phyloP scores from a whole-genome alignment of 2,888 invertebrate genomes.

The Drosophila sordidula region DNA sequence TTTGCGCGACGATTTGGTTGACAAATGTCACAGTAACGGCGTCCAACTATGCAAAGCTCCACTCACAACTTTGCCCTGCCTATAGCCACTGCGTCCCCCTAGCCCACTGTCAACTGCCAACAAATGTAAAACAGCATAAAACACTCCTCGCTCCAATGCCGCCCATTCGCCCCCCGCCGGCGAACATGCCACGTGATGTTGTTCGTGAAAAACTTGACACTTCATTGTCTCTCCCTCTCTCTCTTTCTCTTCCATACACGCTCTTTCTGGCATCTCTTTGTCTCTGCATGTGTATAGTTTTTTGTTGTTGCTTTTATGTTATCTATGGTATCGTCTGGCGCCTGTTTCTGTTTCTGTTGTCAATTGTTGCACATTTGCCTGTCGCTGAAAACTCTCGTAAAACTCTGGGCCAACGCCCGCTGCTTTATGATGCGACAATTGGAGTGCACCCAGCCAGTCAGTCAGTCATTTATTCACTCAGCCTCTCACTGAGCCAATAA shows the following conservation, averaged over 20 bases:
- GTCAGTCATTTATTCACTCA: conserved; percentile 7
- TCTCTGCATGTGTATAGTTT: conserved; percentile 12
- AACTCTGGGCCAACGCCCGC: conserved; percentile 63
- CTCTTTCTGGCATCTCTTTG: background rate
- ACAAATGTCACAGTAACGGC: conserved; percentile 66
- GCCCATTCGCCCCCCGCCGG: background rate
- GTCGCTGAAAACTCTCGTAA: conserved; percentile 33
- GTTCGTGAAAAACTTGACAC: conserved; percentile 76
- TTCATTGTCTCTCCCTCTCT: conserved; percentile 64
- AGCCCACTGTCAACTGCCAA: conserved; percentile 32
- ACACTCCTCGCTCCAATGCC: conserved; percentile 58
- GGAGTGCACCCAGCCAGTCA: conserved; percentile 6
- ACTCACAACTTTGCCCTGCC: background rate
- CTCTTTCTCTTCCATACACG: background rate
- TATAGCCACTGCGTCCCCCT: background rate
- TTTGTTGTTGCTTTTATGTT: conserved; percentile 19
- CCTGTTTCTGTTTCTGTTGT: conserved; percentile 73
- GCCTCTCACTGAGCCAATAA: conserved; percentile 21
- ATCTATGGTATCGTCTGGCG: conserved; percentile 55
- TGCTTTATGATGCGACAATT: conserved; percentile 47
- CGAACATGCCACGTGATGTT: conserved; percentile 47
- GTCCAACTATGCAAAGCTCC: conserved; percentile 38
- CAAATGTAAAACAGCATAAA: conserved; percentile 69
- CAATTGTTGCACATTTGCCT: conserved; percentile 75
- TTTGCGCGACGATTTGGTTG: conserved; percentile 52